Percentiles rank a stretch among this genome's conserved stretches.
These are phyloP conservation scores for Lipotes vexillifer DNA, from an alignment of 2,113 vertebrate species.

Conservation along the genomic window DNA sequence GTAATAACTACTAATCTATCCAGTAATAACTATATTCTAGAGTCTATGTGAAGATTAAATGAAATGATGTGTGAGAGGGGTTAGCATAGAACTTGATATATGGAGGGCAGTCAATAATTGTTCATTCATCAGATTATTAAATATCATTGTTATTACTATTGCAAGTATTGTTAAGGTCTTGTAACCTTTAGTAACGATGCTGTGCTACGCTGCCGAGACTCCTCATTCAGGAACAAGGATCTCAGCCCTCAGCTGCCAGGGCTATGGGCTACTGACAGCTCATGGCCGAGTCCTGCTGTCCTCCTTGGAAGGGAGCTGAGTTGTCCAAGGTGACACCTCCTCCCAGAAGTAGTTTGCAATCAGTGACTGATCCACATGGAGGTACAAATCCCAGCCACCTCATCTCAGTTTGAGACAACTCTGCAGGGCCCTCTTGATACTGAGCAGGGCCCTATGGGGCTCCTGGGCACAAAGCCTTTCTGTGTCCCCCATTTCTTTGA, in stretches of 20 bases:
- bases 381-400: background rate
- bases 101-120: background rate
- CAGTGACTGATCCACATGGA: background rate
- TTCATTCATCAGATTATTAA: background rate
- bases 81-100: background rate
- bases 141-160: background rate
- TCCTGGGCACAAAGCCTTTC: no score
- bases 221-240: background rate
- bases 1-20: background rate
- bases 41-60: background rate
- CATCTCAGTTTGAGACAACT: background rate
- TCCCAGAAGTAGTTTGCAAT: background rate
- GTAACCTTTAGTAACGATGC: background rate
- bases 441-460: no score
- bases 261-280: background rate
- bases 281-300: background rate
- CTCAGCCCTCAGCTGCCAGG: background rate
- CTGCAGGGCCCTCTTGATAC: background rate
- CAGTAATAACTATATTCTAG: background rate
- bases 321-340: background rate
- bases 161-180: background rate
- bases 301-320: background rate
- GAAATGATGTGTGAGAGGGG: background rate
- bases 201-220: background rate
- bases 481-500: no score